Conservation (phyloP, 2,888 invertebrate genomes). For the Cosmia trapezina region DNA sequence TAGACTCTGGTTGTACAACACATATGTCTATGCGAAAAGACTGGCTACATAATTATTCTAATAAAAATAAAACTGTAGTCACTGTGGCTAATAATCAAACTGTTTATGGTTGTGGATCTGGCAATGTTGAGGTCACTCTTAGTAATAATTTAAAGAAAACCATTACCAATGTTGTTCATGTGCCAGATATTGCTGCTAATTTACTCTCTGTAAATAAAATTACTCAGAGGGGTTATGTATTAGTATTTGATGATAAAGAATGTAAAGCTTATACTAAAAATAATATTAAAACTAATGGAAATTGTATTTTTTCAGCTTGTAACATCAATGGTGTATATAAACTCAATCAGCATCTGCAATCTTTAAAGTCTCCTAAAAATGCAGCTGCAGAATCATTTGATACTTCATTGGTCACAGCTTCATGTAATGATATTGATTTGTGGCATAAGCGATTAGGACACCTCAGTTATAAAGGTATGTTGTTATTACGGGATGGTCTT, state of each 20-base stretch:
- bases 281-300: not conserved
- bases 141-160: not conserved
- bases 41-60: too few relatives aligned
- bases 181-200: not conserved
- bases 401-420: too few relatives aligned
- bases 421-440: too few relatives aligned
- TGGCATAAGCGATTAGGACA: constrained; percentile 3
- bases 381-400: too few relatives aligned
- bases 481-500: constrained; percentile 2
- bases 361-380: not conserved
- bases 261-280: constrained; percentile 1
- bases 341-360: constrained; percentile 6
- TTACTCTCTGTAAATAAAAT: constrained; percentile 6
- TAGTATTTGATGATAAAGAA: constrained; percentile 1
- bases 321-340: constrained; percentile 2
- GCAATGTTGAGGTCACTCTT: not conserved
- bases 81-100: not conserved
- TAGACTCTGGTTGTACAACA: constrained; percentile 8
- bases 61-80: too few relatives aligned
- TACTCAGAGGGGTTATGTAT: not conserved
- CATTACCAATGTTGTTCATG: too few relatives aligned
- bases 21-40: not conserved
- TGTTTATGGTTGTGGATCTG: constrained; percentile 1
- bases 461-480: constrained; percentile 7
- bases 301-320: constrained; percentile 3